Percentiles rank a stretch among this genome's conserved stretches.
Conservation (phyloP, 2,888 invertebrate species). For the Eupeodes latifasciatus region DNA sequence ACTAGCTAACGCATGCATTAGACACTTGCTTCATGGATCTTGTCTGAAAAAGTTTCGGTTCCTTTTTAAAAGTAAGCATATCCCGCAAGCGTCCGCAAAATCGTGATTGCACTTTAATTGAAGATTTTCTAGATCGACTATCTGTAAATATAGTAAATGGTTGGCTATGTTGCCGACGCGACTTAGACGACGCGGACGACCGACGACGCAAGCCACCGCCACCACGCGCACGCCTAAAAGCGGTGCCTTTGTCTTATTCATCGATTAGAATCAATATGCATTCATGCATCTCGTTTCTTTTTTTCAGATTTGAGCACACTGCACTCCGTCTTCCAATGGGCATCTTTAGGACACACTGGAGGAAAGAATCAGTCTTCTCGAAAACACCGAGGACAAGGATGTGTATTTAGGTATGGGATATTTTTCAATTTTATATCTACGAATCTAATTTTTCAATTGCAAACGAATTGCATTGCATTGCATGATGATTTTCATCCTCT, state of each 20-base stretch:
- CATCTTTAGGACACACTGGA: neutral
- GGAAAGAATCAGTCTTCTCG: constrained; percentile 10
- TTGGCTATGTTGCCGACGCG: neutral
- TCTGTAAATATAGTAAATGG: neutral
- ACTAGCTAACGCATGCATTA: constrained; percentile 69
- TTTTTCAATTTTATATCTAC: constrained; percentile 62
- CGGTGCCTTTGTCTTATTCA: constrained; percentile 74
- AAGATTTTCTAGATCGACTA: constrained; percentile 73
- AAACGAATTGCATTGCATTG: constrained; percentile 40
- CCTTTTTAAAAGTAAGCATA: constrained; percentile 47
- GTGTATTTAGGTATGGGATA: constrained; percentile 45
- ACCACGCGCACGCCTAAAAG: constrained; percentile 63
- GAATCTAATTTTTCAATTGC: constrained; percentile 64
- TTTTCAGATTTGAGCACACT: neutral
- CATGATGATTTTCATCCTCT: neutral
- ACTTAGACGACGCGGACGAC: no score
- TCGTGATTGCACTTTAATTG: constrained; percentile 76
- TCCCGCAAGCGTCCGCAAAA: constrained; percentile 73
- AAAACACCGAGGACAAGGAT: constrained; percentile 43
- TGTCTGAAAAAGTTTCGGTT: neutral
- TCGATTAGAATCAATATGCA: constrained; percentile 75
- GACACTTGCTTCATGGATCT: constrained; percentile 61
- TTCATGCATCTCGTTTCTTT: constrained; percentile 32
- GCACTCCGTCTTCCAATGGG: constrained; percentile 25
- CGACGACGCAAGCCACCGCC: neutral